phyloP scores from a whole-genome alignment of 2,797 vertebrate species.

The Echiichthys vipera region DNA sequence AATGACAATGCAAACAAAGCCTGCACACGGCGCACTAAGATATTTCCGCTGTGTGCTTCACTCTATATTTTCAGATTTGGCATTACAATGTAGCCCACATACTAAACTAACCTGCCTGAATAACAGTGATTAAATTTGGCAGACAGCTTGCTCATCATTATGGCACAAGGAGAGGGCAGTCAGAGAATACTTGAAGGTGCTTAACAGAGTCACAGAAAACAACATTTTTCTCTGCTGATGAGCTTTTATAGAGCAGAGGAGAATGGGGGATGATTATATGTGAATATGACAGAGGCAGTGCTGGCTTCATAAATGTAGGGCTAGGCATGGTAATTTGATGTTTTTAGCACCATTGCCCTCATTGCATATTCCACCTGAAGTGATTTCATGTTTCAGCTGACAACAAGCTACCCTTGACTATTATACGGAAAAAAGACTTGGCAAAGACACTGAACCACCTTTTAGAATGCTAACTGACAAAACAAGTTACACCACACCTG shows the following conservation, averaged over 20 bases:
- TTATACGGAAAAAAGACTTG: conserved; percentile 27
- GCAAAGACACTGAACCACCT: conserved; percentile 24
- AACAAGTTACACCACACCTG: neutral
- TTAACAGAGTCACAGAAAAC: conserved; percentile 60
- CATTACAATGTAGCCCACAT: conserved; percentile 67
- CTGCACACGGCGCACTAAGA: neutral
- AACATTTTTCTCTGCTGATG: conserved; percentile 63
- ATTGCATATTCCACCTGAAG: conserved; percentile 2
- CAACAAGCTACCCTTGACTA: conserved; percentile 22
- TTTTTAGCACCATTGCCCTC: conserved; percentile 12
- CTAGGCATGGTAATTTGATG: conserved; percentile 27
- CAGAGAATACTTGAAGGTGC: conserved; percentile 65
- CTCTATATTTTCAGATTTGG: conserved; percentile 49
- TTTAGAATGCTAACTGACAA: conserved; percentile 36
- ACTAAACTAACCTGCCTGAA: conserved; percentile 62
- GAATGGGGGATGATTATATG: conserved; percentile 39
- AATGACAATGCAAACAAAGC: conserved; percentile 55
- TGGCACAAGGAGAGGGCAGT: conserved; percentile 69
- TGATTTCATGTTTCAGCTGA: neutral
- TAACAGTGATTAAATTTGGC: conserved; percentile 70
- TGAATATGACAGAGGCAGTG: conserved; percentile 33
- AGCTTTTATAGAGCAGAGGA: conserved; percentile 39
- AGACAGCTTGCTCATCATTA: conserved; percentile 73
- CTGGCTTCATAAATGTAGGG: conserved; percentile 28
- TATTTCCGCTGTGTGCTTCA: conserved; percentile 18